These are phyloP conservation scores for Corynorhinus townsendii DNA, from an alignment of 2,113 vertebrate genomes.

Conservation along the genomic window DNA sequence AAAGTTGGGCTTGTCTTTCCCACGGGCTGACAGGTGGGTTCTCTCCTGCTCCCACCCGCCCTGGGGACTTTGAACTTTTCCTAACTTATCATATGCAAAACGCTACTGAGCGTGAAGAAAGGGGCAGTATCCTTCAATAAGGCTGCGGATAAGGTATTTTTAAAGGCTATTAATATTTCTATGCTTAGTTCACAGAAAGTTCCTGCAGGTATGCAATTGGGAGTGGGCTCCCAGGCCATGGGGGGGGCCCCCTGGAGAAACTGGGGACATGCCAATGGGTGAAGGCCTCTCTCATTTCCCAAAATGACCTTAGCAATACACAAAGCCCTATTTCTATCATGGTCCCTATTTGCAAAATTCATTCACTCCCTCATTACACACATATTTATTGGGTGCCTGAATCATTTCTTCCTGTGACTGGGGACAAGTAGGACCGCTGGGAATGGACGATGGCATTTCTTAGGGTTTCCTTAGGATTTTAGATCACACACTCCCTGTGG, in stretches of 20 bases:
- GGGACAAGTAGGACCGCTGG: neutral
- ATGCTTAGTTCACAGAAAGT: neutral
- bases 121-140: neutral
- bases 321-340: neutral
- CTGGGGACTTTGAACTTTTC: neutral
- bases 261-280: neutral
- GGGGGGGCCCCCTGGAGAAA: neutral
- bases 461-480: neutral
- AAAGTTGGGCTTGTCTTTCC: neutral
- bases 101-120: neutral
- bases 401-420: neutral
- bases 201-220: neutral
- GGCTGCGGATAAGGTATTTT: neutral
- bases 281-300: neutral
- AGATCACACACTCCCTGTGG: neutral
- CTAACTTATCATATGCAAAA: slow-evolving; percentile 22
- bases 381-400: neutral
- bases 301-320: neutral
- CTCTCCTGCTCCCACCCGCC: neutral
- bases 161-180: neutral
- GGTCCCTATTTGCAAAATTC: neutral
- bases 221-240: neutral
- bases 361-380: neutral
- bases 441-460: neutral
- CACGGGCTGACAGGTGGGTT: neutral